Evolutionary conservation across 2,888 invertebrate species (phyloP).

Genomic region (Lepidonotus clava): DNA sequence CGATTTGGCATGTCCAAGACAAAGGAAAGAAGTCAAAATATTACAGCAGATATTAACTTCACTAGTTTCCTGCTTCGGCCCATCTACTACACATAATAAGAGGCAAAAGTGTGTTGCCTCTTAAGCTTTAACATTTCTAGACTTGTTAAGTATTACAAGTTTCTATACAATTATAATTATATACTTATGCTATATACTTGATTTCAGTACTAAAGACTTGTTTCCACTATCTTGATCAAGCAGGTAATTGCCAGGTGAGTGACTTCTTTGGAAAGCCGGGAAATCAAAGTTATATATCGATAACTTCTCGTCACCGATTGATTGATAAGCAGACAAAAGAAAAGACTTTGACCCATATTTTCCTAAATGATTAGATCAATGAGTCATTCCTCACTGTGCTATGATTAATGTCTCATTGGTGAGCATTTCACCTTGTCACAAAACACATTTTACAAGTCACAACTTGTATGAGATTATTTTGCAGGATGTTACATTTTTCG

Average conservation of each 20-base stretch:
- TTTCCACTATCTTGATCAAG: background rate
- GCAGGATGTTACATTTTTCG: too few relatives aligned
- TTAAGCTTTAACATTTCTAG: background rate
- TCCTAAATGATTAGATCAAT: background rate
- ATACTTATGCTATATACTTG: too few relatives aligned
- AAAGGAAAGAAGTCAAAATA: background rate
- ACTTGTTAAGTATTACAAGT: too few relatives aligned
- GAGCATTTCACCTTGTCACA: too few relatives aligned
- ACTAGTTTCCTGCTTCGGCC: too few relatives aligned
- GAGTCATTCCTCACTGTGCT: too few relatives aligned
- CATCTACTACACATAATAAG: background rate
- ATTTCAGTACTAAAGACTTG: background rate
- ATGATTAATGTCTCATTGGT: too few relatives aligned
- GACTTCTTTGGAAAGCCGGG: background rate
- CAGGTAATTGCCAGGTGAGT: background rate
- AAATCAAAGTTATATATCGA: background rate
- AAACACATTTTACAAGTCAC: too few relatives aligned
- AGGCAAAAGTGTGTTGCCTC: background rate
- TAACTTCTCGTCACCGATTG: background rate
- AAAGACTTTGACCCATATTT: background rate
- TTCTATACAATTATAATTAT: background rate
- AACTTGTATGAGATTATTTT: too few relatives aligned
- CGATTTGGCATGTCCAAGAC: background rate
- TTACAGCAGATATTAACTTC: too few relatives aligned
- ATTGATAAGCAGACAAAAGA: background rate